Evolutionary conservation across 2,888 invertebrate species (phyloP).

Genomic region (Conus canariensis): DNA sequence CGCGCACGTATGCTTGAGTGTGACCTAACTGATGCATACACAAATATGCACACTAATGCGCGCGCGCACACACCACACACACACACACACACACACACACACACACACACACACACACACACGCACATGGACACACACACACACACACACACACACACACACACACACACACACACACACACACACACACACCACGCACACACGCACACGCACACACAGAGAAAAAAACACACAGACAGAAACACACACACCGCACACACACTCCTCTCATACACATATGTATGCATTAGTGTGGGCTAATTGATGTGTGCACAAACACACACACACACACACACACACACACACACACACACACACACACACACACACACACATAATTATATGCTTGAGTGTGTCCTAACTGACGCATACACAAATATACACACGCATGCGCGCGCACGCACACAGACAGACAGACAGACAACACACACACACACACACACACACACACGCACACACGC

Average conservation of each 20-base stretch:
- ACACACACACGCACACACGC: not conserved
- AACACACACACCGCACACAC: not conserved
- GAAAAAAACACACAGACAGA: not conserved
- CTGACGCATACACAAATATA: not conserved
- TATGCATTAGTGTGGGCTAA: no score
- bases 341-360: not conserved
- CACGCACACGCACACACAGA: not conserved
- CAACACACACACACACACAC: not conserved
- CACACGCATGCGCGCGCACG: not conserved
- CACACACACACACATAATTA: not conserved
- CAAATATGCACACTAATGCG: not conserved
- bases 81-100: not conserved
- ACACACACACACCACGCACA: not conserved
- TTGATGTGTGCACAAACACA: not conserved
- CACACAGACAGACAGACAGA: not conserved
- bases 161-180: constrained; percentile 9
- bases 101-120: not conserved
- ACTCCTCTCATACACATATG: not conserved
- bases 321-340: not conserved
- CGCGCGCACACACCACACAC: not conserved
- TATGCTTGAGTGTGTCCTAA: not conserved
- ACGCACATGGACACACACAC: not conserved
- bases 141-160: not conserved
- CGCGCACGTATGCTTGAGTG: not conserved
- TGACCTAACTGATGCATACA: not conserved